phyloP scores from a whole-genome alignment of 2,888 invertebrate species.

The Oegoconia quadripuncta region DNA sequence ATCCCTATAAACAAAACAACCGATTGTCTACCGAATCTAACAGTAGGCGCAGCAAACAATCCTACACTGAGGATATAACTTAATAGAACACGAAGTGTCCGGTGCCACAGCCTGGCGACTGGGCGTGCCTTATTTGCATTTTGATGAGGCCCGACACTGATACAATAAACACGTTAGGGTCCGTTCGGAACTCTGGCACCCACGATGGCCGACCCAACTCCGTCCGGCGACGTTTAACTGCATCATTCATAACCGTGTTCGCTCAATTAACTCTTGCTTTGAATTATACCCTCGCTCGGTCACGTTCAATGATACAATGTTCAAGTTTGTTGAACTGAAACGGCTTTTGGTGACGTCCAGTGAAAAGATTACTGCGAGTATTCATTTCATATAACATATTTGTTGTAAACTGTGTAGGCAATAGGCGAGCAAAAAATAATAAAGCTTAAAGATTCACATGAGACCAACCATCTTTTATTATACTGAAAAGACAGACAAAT shows the following conservation, averaged over 20 bases:
- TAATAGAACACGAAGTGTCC: conserved; percentile 67
- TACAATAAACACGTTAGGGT: conserved; percentile 71
- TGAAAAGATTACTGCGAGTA: not conserved
- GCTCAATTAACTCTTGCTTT: conserved; percentile 59
- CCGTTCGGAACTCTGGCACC: conserved; percentile 18
- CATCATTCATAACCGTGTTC: conserved; percentile 54
- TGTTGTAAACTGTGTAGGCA: too few species aligned
- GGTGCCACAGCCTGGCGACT: conserved; percentile 42
- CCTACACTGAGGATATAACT: conserved; percentile 54
- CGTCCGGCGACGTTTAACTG: conserved; percentile 50
- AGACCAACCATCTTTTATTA: too few species aligned
- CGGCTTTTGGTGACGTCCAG: conserved; percentile 1
- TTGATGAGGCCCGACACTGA: conserved; percentile 76
- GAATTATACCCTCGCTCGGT: conserved; percentile 33
- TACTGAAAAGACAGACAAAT: too few species aligned
- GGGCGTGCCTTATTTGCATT: conserved; percentile 72
- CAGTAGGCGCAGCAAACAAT: not conserved
- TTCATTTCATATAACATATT: not conserved
- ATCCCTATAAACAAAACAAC: too few species aligned
- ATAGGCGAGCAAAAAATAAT: too few species aligned
- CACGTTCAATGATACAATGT: conserved; percentile 7
- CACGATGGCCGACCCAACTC: conserved; percentile 31
- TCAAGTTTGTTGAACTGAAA: conserved; percentile 6
- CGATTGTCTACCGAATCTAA: too few species aligned
- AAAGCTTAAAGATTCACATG: too few species aligned